Conservation (phyloP, 1,140 invertebrate species). For the Philotrypesis tridentata region DNA sequence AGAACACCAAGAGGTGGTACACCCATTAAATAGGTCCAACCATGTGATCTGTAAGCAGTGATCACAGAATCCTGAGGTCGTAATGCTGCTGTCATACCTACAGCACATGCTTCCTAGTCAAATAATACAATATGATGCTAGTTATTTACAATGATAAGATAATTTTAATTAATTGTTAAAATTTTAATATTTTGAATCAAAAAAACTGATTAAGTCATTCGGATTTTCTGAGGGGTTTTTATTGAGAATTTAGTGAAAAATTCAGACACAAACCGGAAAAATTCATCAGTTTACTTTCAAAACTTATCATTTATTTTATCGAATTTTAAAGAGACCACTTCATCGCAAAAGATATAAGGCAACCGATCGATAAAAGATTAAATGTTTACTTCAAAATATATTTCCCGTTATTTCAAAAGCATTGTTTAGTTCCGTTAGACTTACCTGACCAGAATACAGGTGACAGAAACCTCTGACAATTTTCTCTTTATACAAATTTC, state of each 20-base stretch:
- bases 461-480: conserved; percentile 97
- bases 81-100: conserved; percentile 91
- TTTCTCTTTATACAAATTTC: conserved; percentile 97
- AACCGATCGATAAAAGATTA: too few relatives aligned
- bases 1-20: conserved; percentile 85
- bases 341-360: too few relatives aligned
- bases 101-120: conserved; percentile 85
- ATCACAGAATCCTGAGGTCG: conserved; percentile 91
- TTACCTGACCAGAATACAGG: conserved; percentile 92
- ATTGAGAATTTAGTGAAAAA: too few relatives aligned
- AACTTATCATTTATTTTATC: too few relatives aligned
- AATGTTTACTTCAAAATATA: too few relatives aligned
- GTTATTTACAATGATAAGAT: too few relatives aligned
- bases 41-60: conserved; percentile 97
- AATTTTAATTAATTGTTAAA: too few relatives aligned
- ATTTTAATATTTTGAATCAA: not conserved
- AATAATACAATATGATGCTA: not conserved
- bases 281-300: too few relatives aligned
- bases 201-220: too few relatives aligned
- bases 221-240: too few relatives aligned
- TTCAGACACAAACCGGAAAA: too few relatives aligned
- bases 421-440: not conserved
- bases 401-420: not conserved
- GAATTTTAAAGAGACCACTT: too few relatives aligned
- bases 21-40: conserved; percentile 96